Evolutionary conservation across 2,888 invertebrate species (phyloP).

Genomic region (Scaptodrosophila latifasciaeformis): DNA sequence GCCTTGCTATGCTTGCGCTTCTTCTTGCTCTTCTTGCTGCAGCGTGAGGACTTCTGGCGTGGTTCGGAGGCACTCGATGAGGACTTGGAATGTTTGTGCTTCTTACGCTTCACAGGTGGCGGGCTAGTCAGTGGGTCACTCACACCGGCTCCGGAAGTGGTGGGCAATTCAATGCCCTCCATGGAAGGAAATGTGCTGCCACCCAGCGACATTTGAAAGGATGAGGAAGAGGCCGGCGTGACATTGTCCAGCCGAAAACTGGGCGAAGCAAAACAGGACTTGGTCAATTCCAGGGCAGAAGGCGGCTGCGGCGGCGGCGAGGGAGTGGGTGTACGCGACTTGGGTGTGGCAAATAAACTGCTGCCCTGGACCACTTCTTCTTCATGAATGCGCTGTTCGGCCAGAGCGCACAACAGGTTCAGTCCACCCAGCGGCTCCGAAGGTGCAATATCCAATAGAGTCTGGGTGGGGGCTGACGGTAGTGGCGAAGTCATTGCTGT

Average conservation of each 20-base stretch:
- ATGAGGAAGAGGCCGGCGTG: conserved; percentile 24
- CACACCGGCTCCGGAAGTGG: conserved; percentile 35
- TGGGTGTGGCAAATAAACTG: conserved; percentile 50
- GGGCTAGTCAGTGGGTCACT: conserved; percentile 5
- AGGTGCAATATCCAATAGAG: conserved; percentile 27
- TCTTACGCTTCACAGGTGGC: conserved; percentile 73
- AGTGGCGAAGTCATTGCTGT: conserved; percentile 53
- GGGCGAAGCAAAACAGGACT: conserved; percentile 23
- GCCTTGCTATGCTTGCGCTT: conserved; percentile 64
- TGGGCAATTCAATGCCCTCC: conserved; percentile 68
- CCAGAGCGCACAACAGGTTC: conserved; percentile 87
- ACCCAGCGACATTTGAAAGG: conserved; percentile 29
- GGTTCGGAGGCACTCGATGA: conserved; percentile 33
- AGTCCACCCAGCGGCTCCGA: conserved; percentile 78
- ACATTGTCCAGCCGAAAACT: conserved; percentile 17
- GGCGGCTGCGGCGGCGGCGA: conserved; percentile 16
- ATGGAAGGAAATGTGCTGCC: conserved; percentile 58
- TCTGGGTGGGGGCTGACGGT: not conserved
- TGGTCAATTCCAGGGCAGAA: conserved; percentile 6
- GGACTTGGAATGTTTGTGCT: conserved; percentile 75
- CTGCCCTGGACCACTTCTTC: conserved; percentile 77
- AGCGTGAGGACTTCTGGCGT: conserved; percentile 59
- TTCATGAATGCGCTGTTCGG: conserved; percentile 88
- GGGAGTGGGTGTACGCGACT: conserved; percentile 52
- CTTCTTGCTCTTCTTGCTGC: conserved; percentile 75